Conservation (phyloP, 2,888 invertebrate species). For the Apodemia duryi region DNA sequence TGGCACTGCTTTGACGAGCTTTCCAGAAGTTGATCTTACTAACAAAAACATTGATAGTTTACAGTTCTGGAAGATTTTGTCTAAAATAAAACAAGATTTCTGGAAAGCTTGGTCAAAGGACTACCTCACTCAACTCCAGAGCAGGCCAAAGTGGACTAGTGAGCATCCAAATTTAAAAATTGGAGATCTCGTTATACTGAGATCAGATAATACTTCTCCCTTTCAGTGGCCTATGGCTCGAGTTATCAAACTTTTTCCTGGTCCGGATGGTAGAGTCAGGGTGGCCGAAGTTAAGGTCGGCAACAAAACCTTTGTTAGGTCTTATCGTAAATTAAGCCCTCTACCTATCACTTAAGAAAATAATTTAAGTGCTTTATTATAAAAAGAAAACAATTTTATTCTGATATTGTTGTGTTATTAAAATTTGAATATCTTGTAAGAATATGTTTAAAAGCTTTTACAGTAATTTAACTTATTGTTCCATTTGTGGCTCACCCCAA, state of each 20-base stretch:
- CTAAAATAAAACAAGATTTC: conserved; percentile 28
- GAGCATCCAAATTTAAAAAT: conserved; percentile 21
- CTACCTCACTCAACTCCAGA: conserved; percentile 27
- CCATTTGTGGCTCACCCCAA: too few relatives aligned
- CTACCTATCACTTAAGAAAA: too few relatives aligned
- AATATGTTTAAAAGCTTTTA: too few relatives aligned
- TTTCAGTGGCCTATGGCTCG: conserved; percentile 24
- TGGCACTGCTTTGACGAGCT: neutral
- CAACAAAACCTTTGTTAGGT: too few relatives aligned
- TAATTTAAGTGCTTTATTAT: too few relatives aligned
- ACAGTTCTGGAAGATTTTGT: conserved; percentile 24
- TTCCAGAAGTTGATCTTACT: neutral
- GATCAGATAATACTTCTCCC: conserved; percentile 18
- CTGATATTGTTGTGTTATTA: too few relatives aligned
- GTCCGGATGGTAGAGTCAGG: too few relatives aligned
- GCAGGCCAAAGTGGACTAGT: conserved; percentile 25
- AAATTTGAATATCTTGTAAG: too few relatives aligned
- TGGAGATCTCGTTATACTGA: conserved; percentile 25
- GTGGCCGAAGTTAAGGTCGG: too few relatives aligned
- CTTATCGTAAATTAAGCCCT: too few relatives aligned
- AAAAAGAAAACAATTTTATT: too few relatives aligned
- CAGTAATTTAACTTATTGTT: too few relatives aligned
- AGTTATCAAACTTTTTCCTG: conserved; percentile 16
- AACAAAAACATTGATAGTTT: conserved; percentile 18
- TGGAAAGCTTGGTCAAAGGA: conserved; percentile 28